Percentiles rank a stretch among this genome's conserved stretches.
Evolutionary conservation across 2,113 vertebrate genomes (phyloP).

Genomic region (Tor tambroides): DNA sequence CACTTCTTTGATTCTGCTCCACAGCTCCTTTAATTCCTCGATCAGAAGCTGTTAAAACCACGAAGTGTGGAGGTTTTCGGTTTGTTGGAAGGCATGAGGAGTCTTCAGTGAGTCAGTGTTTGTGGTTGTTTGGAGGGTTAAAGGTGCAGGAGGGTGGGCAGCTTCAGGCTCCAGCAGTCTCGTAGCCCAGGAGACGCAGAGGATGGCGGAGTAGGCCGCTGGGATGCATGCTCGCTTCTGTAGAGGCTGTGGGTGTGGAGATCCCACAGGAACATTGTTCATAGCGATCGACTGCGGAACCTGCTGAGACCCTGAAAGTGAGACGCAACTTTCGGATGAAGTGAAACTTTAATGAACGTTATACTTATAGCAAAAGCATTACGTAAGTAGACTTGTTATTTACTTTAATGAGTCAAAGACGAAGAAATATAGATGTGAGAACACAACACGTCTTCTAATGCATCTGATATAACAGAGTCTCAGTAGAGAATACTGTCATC

Average conservation of each 20-base stretch:
- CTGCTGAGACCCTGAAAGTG: constrained; percentile 17
- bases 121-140: constrained; percentile 25
- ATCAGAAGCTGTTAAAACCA: constrained; percentile 9
- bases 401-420: constrained; percentile 13
- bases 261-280: constrained; percentile 3
- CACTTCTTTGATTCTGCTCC: neutral
- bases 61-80: constrained; percentile 28
- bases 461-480: neutral
- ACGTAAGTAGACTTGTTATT: neutral
- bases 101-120: constrained; percentile 33
- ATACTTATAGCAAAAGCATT: neutral
- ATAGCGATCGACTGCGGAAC: neutral
- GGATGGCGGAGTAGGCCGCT: neutral
- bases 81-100: neutral
- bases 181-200: constrained; percentile 8
- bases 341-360: neutral
- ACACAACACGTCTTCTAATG: neutral
- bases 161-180: constrained; percentile 23
- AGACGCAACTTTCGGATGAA: constrained; percentile 19
- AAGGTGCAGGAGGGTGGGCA: constrained; percentile 40
- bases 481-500: neutral
- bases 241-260: constrained; percentile 25
- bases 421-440: neutral
- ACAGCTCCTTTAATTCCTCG: constrained; percentile 2
- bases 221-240: neutral